Percentiles rank a stretch among this genome's conserved stretches.
Conservation (phyloP, 2,797 vertebrate species). For the Pogoniulus pusillus region DNA sequence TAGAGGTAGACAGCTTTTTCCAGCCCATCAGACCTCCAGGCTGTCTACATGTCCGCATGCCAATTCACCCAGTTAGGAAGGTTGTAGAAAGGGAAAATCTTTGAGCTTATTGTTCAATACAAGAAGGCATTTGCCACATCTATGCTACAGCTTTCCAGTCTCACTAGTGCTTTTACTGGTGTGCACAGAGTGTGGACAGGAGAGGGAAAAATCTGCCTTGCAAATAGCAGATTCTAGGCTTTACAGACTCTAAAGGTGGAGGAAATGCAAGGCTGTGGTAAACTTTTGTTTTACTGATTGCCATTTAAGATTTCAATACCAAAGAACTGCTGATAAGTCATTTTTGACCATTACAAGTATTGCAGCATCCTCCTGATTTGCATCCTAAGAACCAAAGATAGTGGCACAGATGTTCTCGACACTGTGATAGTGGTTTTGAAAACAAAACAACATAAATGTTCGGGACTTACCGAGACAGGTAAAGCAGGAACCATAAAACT, state of each 20-base stretch:
- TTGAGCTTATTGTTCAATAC: neutral
- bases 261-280: neutral
- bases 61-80: neutral
- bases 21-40: neutral
- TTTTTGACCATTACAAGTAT: neutral
- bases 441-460: conserved; percentile 62
- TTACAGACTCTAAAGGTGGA: neutral
- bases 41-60: neutral
- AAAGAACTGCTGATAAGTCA: neutral
- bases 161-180: neutral
- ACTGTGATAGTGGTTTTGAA: neutral
- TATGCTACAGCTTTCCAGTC: neutral
- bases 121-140: neutral
- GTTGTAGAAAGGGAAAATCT: neutral
- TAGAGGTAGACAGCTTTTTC: conserved; percentile 7
- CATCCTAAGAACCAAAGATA: neutral
- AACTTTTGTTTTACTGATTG: neutral
- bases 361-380: neutral
- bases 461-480: conserved; percentile 68
- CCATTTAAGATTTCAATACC: neutral
- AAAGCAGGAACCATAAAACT: conserved; percentile 12
- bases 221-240: neutral
- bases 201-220: neutral
- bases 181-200: neutral
- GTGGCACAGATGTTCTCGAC: conserved; percentile 15